phyloP scores from a whole-genome alignment of 2,888 invertebrate species.

The Caenorhabditis parvicauda region DNA sequence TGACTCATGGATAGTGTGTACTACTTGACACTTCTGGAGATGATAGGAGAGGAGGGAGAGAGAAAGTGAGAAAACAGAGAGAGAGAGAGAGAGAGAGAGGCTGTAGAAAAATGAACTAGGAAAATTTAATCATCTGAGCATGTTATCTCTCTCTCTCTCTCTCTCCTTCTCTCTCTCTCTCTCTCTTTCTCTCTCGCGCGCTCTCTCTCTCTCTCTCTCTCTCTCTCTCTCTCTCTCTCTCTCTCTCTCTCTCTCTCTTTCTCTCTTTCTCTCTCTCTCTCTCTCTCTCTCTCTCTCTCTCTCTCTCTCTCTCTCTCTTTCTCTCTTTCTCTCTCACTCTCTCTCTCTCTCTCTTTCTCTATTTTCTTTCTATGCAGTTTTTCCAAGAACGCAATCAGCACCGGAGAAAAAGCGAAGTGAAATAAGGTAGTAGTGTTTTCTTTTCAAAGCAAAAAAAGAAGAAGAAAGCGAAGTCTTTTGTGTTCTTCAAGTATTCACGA shows the following conservation, averaged over 20 bases:
- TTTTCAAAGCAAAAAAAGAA: no score
- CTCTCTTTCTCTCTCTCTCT: neutral
- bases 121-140: conserved; percentile 5
- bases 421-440: no score
- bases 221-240: conserved; percentile 1
- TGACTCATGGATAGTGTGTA: no score
- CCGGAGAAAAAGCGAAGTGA: no score
- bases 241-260: conserved; percentile 3
- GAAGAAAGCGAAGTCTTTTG: no score
- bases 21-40: no score
- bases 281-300: neutral
- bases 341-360: neutral
- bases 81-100: neutral
- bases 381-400: no score
- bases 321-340: conserved; percentile 1
- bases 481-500: no score
- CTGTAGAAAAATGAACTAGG: neutral
- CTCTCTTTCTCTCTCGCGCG: neutral
- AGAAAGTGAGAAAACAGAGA: neutral
- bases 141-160: neutral
- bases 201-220: neutral
- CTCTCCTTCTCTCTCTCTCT: neutral
- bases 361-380: no score
- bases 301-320: neutral
- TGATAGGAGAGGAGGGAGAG: neutral